Conservation (phyloP, 2,888 invertebrate genomes). For the Resseliella maxima region DNA sequence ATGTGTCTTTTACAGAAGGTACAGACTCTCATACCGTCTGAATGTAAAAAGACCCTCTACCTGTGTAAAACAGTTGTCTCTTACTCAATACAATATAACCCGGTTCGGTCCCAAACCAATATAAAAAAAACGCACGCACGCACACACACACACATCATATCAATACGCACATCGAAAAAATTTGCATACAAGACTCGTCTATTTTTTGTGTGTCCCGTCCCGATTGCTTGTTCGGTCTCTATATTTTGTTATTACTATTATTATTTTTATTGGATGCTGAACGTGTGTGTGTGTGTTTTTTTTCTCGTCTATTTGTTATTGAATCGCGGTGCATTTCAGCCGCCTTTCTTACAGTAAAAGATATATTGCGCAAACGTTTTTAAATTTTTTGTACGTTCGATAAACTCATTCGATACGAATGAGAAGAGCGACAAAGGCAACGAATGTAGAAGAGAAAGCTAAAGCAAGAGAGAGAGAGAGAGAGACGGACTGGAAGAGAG, state of each 20-base stretch:
- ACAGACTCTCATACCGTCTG: no score
- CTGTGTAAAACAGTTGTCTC: slow-evolving; percentile 14
- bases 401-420: background rate
- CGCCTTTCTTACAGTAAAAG: slow-evolving; percentile 7
- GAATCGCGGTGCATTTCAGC: background rate
- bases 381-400: background rate
- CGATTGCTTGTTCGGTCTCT: background rate
- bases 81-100: background rate
- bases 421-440: background rate
- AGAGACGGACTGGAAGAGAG: background rate
- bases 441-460: no score
- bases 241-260: background rate
- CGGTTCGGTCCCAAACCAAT: background rate
- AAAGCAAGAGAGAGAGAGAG: background rate
- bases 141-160: background rate
- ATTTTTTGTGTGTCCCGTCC: background rate
- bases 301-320: background rate
- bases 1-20: background rate
- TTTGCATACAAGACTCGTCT: slow-evolving; percentile 15
- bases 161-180: slow-evolving; percentile 9
- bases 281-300: no score
- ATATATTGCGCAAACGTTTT: slow-evolving; percentile 7
- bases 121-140: no score
- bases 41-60: background rate
- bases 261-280: slow-evolving; percentile 33